phyloP scores from a whole-genome alignment of 2,113 vertebrate genomes.

The Perognathus longimembris region DNA sequence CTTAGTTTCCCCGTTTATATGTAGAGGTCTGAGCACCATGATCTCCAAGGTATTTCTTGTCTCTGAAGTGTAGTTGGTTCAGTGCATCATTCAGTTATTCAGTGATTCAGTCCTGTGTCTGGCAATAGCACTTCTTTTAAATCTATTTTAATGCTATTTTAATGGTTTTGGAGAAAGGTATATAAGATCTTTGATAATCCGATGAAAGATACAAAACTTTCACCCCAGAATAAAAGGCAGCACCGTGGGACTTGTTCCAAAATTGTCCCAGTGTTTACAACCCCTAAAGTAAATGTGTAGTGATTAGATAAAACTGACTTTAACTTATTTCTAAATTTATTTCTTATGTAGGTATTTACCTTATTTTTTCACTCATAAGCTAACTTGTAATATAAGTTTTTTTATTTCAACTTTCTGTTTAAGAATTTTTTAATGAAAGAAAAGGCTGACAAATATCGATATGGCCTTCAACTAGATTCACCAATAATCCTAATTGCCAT shows the following conservation, averaged over 20 bases:
- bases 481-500: background rate
- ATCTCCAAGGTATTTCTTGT: background rate
- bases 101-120: background rate
- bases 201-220: background rate
- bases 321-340: background rate
- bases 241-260: background rate
- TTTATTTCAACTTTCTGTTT: background rate
- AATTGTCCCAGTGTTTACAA: background rate
- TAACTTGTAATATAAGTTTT: background rate
- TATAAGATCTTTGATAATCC: background rate
- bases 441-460: background rate
- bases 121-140: background rate
- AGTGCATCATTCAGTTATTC: background rate
- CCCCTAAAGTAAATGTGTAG: background rate
- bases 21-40: background rate
- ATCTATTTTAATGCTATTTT: background rate
- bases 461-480: background rate
- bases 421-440: background rate
- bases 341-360: background rate
- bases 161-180: background rate
- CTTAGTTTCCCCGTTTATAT: slow-evolving; percentile 12
- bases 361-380: slow-evolving; percentile 38
- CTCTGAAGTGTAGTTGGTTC: slow-evolving; percentile 17
- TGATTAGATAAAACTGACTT: background rate
- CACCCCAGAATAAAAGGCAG: background rate